Base-by-base conservation (phyloP, 2,888 invertebrate species). In the Drosophila mayaguana region DNA sequence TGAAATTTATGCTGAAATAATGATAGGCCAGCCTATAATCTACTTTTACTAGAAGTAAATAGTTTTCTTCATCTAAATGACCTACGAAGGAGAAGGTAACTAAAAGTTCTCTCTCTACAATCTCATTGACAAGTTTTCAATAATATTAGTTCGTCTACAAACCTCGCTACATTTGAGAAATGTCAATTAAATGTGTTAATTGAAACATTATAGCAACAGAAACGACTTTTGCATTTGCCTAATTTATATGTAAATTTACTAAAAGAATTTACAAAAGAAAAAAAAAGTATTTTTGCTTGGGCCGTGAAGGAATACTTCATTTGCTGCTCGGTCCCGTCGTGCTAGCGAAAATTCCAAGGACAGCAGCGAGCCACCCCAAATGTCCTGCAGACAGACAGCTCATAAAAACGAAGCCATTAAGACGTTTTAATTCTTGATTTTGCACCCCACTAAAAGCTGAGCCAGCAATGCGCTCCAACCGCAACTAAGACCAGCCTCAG, bases 211-310 rank as follows among this genome's bases (percentile, higher is more conserved):
- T 25, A 25, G 78, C 59, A 72, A 65, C 65, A 69, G 67, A 72
- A n/a, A n/a, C 11, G 12, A 12, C 20, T 43, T 56, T 43, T 42
- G 8, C 18, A 20, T 42, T 42, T 91, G 87, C 88, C 89, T 91
- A 89, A 92, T 92, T 92, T 91, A 91, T 91, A 92, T 92, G 87
- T 83, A 92, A 92, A 92, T 92, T 91, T 90, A 91, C 91, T 91
- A 80, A 28, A 34, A 54, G 36, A 86, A 83, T 81, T 20, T 20
- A n/a, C 28, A 42, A 79, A 67, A 64, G 50, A 73, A 70, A 51
- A 54, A 54, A 43, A 32, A 62, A 28, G 12, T 42, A 25, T 50
- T 50, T 42, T 50, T 40, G 25, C 62, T 54, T 60, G 60, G 18
- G 42, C 55, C 25, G 20, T 45, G 20, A 45, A 43, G 42, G 28